These are phyloP conservation scores for Paradisaea rubra DNA, from an alignment of 2,113 vertebrate genomes.

Conservation along the genomic window DNA sequence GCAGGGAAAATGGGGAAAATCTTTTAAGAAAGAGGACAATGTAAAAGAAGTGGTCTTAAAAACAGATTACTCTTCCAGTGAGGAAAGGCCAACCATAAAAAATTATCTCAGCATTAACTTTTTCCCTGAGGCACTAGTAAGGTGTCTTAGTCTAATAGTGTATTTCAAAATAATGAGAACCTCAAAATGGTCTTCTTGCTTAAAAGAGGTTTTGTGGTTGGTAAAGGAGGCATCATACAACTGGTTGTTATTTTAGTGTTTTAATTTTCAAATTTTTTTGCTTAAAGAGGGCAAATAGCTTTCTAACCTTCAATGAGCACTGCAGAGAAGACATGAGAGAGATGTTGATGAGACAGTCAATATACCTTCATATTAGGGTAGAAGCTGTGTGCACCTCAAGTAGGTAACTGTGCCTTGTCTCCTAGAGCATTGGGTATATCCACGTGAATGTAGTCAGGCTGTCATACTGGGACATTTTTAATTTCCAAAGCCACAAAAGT, in stretches of 20 bases:
- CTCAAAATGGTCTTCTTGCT: not conserved
- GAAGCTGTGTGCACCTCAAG: not conserved
- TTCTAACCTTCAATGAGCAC: not conserved
- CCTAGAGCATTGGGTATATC: not conserved
- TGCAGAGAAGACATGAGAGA: not conserved
- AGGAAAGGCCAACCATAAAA: not conserved
- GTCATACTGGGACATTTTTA: not conserved
- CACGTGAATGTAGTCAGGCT: not conserved
- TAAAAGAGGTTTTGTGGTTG: not conserved
- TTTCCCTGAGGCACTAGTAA: not conserved
- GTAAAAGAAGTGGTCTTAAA: not conserved
- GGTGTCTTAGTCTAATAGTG: not conserved
- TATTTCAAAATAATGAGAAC: not conserved
- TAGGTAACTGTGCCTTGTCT: not conserved
- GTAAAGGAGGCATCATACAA: not conserved
- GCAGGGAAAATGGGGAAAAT: not conserved
- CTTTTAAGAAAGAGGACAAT: not conserved
- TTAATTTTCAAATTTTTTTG: not conserved
- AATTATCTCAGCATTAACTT: not conserved
- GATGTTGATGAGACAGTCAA: not conserved
- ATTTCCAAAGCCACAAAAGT: not conserved
- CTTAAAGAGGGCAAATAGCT: not conserved
- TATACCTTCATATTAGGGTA: not conserved
- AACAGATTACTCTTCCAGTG: not conserved
- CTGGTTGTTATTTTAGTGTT: not conserved